phyloP scores from a whole-genome alignment of 2,797 vertebrate genomes.

The Gadopsis bispinosus region DNA sequence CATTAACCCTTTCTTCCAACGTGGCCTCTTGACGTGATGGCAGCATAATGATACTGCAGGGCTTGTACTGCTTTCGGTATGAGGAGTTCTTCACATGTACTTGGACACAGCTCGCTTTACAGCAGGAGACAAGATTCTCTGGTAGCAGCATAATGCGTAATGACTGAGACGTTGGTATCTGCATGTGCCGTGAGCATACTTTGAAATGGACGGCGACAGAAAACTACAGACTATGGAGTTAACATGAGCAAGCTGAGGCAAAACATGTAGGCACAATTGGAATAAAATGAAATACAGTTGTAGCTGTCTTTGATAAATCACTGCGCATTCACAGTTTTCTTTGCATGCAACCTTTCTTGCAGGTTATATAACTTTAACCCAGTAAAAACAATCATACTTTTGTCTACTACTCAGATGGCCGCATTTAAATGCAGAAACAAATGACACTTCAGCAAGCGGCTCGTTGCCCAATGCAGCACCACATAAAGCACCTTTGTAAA shows the following conservation, averaged over 20 bases:
- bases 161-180: background rate
- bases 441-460: background rate
- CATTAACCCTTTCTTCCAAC: background rate
- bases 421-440: background rate
- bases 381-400: conserved; percentile 1
- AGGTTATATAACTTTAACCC: background rate
- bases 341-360: background rate
- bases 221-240: background rate
- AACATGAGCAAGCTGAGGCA: background rate
- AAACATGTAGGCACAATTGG: background rate
- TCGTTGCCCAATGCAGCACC: background rate
- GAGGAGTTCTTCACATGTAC: background rate
- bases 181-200: background rate
- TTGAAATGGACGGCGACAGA: background rate
- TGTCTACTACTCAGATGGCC: background rate
- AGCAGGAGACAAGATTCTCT: background rate
- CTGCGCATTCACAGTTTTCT: background rate
- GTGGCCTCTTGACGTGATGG: conserved; percentile 10
- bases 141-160: conserved; percentile 2
- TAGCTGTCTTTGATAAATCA: conserved; percentile 7
- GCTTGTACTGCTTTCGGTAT: conserved; percentile 4
- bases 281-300: background rate
- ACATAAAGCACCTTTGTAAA: conserved; percentile 13
- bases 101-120: conserved; percentile 7
- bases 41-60: conserved; percentile 7